phyloP scores from a whole-genome alignment of 2,113 vertebrate species.

The Junco hyemalis region DNA sequence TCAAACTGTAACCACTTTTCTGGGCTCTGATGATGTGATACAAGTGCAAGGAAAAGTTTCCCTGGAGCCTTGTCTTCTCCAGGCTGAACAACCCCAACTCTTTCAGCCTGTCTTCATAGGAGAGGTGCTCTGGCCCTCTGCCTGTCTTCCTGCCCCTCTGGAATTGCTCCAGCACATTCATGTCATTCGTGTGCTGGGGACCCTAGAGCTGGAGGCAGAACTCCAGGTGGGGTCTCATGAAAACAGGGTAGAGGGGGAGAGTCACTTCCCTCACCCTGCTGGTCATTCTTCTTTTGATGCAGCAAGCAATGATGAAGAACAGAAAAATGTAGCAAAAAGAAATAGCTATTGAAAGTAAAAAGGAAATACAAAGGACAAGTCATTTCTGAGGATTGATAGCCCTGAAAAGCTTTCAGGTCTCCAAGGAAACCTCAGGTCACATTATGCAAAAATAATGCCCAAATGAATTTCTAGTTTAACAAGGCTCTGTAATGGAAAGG shows the following conservation, averaged over 20 bases:
- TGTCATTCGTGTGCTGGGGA: fast-evolving
- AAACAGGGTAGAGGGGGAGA: neutral
- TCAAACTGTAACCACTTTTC: neutral
- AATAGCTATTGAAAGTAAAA: neutral
- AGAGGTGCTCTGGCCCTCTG: neutral
- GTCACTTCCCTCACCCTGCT: neutral
- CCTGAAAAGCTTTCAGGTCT: neutral
- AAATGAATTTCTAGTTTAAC: neutral
- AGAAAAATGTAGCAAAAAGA: neutral
- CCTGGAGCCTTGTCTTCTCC: neutral
- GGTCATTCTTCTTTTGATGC: neutral
- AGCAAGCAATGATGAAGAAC: neutral
- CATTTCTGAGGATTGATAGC: neutral
- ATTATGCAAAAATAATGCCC: neutral
- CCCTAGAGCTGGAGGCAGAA: neutral
- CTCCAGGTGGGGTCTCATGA: neutral
- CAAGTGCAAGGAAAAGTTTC: neutral
- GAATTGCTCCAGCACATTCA: neutral
- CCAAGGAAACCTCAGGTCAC: neutral
- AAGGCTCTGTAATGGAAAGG: neutral
- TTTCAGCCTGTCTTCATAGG: neutral
- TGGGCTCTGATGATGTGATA: neutral
- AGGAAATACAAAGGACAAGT: neutral
- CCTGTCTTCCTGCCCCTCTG: neutral
- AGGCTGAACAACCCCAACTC: neutral